Evolutionary conservation across 35 echinoderm and acorn worm species (phyloP), one percentile per base, ranked within the genome.

Genomic region (Stichopus chloronotus): DNA sequence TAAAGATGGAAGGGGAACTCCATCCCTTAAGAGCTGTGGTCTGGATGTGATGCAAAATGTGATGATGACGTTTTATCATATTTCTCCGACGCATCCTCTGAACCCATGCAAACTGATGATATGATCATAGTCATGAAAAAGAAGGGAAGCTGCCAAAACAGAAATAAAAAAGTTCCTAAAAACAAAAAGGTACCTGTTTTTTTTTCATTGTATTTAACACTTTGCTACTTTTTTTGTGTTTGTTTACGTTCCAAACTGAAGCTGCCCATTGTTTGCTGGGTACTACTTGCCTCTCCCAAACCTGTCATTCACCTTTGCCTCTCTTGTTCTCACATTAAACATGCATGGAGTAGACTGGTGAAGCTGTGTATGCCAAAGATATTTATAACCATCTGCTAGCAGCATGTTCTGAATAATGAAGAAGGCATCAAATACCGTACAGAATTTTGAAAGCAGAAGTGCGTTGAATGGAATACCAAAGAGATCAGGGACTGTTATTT

Each of bases 41-140:
- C 82, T 85, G 82, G n/a, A 85, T 85, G n/a, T 58, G 55, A 85
- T 85, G 58, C 55, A 22, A 56, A 85, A 53, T 85, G 17, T 85
- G n/a, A 71, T 71, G n/a, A 85, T 85, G 14, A 85, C 82, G 21
- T 58, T 17, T 53, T 7, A 19, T 58, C 82, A 53, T 53, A 16
- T 58, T 17, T 85, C 30, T 43, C 30, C 30, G 30, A 43, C 30
- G 3, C 30, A 43, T 43, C 3, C 30, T 43, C 30, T 3, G 30
- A 43, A 43, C 30, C 30, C 30, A 43, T 43, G 30, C 30, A 43
- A 43, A 43, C 30, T 43, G 30, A 43, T 43, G 30, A 43, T 43
- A 43, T 3, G 30, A 43, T 43, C 30, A 43, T 43, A 43, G 30
- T 3, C 30, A 43, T 71, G n/a, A 11, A 71, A n/a, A 71, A 13